Evolutionary conservation across 1,140 invertebrate species (phyloP), one percentile per base, ranked within the genome.

Genomic region (Chironomus tepperi): DNA sequence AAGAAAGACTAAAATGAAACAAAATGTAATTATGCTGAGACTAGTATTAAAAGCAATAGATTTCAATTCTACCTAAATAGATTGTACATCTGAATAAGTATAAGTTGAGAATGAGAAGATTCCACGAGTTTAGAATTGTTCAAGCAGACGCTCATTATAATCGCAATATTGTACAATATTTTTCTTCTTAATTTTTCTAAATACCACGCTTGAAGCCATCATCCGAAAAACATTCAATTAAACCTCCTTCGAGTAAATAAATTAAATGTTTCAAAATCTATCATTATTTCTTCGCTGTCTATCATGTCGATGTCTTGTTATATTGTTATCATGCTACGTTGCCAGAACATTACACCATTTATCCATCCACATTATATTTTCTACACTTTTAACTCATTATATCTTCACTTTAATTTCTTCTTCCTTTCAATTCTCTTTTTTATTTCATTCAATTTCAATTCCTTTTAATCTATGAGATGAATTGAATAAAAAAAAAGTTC

Each of bases 221-320:
- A 34, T 34, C 5, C 5, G 24, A 5, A 34, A 34, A 34, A 34
- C 47, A 57, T 57, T 15, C n/a, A n/a, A 57, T 57, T n/a, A 57
- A 12, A 57, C 47, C 47, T n/a, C 12, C 47, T n/a, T n/a, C 47
- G 15, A 57, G 47, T 57, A 57, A 57, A 57, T 57, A 57, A 57
- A 57, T 57, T 57, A 57, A 57, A 57, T 57, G 47, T n/a, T 57
- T 57, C 47, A n/a, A 57, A 57, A 57, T 57, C 47, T 57, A 57
- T 57, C 47, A 57, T 57, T 57, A 57, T 57, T 57, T 57, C 47
- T 9, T 57, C 10, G n/a, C 47, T 57, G 47, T 57, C 47, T 57
- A 57, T 57, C 47, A 57, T 57, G 10, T 57, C 10, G 47, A 57
- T 57, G 47, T 57, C 47, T 57, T 57, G 47, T 57, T 57, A 57